phyloP scores from a whole-genome alignment of 2,888 invertebrate species.

The Andrena marginata region DNA sequence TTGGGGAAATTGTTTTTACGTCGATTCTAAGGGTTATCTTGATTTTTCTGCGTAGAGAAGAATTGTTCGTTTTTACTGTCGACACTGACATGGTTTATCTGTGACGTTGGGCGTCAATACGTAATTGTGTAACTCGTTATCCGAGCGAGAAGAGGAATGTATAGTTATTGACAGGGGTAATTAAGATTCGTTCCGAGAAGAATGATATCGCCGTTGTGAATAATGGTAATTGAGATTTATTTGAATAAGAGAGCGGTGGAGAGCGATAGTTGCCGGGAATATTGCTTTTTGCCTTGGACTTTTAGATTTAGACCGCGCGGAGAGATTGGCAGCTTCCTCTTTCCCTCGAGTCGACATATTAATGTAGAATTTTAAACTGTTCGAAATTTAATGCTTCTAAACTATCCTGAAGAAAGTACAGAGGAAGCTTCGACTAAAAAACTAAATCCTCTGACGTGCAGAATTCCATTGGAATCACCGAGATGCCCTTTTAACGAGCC shows the following conservation, averaged over 20 bases:
- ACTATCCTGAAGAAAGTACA: no score
- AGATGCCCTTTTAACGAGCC: no score
- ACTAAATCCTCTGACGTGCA: no score
- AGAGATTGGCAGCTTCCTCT: not conserved
- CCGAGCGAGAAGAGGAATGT: conserved; percentile 8
- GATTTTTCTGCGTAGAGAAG: not conserved
- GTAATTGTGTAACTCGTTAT: conserved; percentile 17
- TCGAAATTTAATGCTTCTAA: no score
- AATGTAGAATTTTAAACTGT: no score
- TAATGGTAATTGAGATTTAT: conserved; percentile 50
- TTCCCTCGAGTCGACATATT: no score
- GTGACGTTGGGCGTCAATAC: not conserved
- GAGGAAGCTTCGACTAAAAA: no score
- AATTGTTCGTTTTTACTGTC: not conserved
- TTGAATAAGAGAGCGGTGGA: conserved; percentile 21
- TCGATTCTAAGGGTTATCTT: not conserved
- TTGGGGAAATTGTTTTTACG: no score
- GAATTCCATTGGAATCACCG: no score
- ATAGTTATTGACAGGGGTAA: conserved; percentile 28
- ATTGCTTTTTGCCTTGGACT: not conserved
- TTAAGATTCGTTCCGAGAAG: conserved; percentile 52
- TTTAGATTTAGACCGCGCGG: not conserved
- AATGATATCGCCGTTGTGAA: conserved; percentile 47
- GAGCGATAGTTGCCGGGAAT: conserved; percentile 14
- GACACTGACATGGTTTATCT: not conserved